A percentile compares a stretch with the other conserved stretches of the same genome.
phyloP scores from a whole-genome alignment of 2,797 vertebrate species.

The Phoeniculus purpureus region DNA sequence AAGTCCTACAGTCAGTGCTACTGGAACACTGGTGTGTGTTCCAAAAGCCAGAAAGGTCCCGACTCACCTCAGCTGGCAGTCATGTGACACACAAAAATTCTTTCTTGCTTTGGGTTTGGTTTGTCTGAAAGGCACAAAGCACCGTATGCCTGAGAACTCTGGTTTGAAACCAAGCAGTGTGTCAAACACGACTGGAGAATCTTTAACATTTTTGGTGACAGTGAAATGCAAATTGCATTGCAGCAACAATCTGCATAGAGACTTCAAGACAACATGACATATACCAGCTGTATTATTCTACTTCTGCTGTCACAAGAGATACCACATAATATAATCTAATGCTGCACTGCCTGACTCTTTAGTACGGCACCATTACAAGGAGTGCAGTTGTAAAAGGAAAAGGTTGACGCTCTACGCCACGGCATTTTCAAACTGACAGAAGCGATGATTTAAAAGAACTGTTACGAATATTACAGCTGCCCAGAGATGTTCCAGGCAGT shows the following conservation, averaged over 20 bases:
- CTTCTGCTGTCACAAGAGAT: neutral
- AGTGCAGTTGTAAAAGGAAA: neutral
- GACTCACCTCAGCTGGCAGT: neutral
- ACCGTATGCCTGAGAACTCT: neutral
- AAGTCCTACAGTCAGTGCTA: neutral
- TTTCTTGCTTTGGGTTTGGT: neutral
- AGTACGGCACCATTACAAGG: neutral
- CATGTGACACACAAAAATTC: neutral
- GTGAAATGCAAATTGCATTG: neutral
- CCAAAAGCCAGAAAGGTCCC: neutral
- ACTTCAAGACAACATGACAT: neutral
- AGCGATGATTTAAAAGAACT: slow-evolving; percentile 53
- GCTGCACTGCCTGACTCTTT: neutral
- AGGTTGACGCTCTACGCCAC: neutral
- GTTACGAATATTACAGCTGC: slow-evolving; percentile 51
- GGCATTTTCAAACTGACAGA: slow-evolving; percentile 50
- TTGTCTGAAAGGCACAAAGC: neutral
- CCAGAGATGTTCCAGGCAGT: neutral
- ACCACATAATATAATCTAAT: neutral
- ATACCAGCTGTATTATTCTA: neutral
- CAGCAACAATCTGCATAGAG: neutral
- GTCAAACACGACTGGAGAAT: neutral
- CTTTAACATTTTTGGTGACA: neutral
- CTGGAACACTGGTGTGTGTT: neutral
- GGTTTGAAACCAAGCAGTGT: neutral